These are phyloP conservation scores for Mus spretus DNA, from an alignment of 2,797 vertebrate genomes.

Conservation along the genomic window DNA sequence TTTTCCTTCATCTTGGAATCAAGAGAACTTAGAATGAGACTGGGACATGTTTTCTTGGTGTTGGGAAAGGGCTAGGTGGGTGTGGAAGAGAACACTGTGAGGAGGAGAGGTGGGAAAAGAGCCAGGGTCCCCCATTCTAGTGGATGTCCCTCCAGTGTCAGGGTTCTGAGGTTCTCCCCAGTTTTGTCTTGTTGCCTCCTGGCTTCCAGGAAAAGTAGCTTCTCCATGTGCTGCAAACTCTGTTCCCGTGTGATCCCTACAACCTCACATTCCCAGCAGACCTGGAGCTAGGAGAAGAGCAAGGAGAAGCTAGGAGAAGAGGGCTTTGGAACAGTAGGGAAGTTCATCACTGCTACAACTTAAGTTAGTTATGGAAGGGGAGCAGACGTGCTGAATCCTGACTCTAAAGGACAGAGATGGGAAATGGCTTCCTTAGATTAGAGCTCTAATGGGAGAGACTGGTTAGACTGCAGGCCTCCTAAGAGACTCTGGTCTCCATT, in stretches of 20 bases:
- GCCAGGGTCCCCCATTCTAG: background rate
- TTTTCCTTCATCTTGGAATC: slow-evolving; percentile 2
- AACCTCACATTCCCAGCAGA: background rate
- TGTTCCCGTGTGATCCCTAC: background rate
- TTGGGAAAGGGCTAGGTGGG: background rate
- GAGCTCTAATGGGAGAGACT: background rate
- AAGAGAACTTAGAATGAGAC: background rate
- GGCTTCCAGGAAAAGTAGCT: background rate
- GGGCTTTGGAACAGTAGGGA: background rate
- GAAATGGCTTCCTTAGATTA: background rate
- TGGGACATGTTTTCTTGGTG: background rate
- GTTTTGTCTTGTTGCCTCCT: background rate
- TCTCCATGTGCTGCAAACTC: background rate
- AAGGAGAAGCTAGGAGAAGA: too few species aligned
- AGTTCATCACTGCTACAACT: background rate
- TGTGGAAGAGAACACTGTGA: background rate
- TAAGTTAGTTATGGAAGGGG: background rate
- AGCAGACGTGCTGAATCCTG: background rate
- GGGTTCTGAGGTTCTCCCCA: background rate
- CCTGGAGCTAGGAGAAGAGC: background rate
- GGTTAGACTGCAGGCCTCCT: background rate
- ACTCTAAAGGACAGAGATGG: background rate
- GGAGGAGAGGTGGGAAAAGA: background rate
- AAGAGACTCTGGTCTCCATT: background rate
- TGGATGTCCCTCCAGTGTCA: background rate